These are phyloP conservation scores for Bicyclus anynana DNA, from an alignment of 1,140 invertebrate genomes.

Conservation along the genomic window DNA sequence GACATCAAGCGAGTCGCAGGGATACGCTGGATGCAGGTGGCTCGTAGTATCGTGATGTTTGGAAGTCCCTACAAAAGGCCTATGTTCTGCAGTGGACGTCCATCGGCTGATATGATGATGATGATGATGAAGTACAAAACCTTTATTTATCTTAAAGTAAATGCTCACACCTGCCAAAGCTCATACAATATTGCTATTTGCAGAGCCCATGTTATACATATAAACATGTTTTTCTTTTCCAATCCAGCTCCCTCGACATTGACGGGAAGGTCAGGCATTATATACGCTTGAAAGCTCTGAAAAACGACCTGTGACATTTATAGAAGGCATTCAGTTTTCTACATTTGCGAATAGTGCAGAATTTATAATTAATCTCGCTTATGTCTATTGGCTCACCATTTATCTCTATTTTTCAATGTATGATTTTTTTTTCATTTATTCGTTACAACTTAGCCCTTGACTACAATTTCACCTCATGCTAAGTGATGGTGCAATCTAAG, in stretches of 20 bases:
- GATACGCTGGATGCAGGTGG: too few species aligned
- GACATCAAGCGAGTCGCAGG: too few species aligned
- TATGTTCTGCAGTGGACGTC: too few species aligned
- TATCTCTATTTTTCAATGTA: background rate
- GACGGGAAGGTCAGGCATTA: conserved; percentile 6
- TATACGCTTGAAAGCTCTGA: background rate
- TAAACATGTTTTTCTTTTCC: background rate
- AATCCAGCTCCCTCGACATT: background rate
- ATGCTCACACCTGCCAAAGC: background rate
- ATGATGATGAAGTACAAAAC: too few species aligned
- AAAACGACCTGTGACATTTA: conserved; percentile 13
- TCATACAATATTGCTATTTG: background rate
- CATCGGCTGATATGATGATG: too few species aligned
- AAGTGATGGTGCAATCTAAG: too few species aligned
- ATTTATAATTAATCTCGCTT: background rate
- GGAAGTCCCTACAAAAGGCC: too few species aligned
- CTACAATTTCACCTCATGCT: too few species aligned
- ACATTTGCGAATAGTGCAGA: background rate
- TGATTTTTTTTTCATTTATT: too few species aligned
- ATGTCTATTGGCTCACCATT: background rate
- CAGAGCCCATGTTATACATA: background rate
- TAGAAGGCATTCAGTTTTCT: background rate
- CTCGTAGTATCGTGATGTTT: too few species aligned
- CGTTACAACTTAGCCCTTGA: too few species aligned
- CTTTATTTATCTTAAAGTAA: background rate